These are phyloP conservation scores for Drosophila melanosoma DNA, from an alignment of 2,888 invertebrate genomes.

Conservation along the genomic window DNA sequence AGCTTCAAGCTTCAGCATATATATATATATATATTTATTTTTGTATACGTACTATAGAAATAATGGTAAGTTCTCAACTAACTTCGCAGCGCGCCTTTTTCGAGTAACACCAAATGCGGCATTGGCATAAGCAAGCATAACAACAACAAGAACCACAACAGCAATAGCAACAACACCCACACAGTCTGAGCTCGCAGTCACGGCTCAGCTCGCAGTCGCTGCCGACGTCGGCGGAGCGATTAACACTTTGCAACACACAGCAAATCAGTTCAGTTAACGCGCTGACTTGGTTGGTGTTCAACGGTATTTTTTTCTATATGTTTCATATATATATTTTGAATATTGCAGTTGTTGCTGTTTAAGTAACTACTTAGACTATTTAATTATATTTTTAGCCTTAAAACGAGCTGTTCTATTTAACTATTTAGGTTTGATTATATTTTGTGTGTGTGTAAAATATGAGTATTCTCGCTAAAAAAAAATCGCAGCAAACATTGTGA, in stretches of 20 bases:
- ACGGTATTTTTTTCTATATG: conserved; percentile 11
- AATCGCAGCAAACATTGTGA: background rate
- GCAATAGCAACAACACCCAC: conserved; percentile 49
- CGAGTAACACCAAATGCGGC: conserved; percentile 63
- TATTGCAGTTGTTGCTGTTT: background rate
- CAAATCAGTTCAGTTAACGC: conserved; percentile 49
- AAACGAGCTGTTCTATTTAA: background rate
- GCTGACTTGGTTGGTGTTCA: conserved; percentile 45
- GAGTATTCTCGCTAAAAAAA: background rate
- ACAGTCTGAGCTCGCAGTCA: conserved; percentile 11
- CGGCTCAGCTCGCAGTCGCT: conserved; percentile 18
- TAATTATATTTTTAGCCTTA: background rate
- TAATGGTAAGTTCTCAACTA: conserved; percentile 63
- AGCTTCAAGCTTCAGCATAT: conserved; percentile 25
- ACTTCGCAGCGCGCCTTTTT: conserved; percentile 68
- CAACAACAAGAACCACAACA: conserved; percentile 50
- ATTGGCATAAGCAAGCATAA: conserved; percentile 21
- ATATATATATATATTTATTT: conserved; percentile 11
- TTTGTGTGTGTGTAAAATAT: background rate
- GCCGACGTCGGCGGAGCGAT: conserved; percentile 17
- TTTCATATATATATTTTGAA: background rate
- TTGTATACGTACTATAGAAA: conserved; percentile 18
- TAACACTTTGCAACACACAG: conserved; percentile 21
- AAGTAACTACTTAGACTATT: background rate
- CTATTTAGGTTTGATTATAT: background rate